Conservation (phyloP, 2,888 invertebrate genomes). For the Platerodrilus igneus region DNA sequence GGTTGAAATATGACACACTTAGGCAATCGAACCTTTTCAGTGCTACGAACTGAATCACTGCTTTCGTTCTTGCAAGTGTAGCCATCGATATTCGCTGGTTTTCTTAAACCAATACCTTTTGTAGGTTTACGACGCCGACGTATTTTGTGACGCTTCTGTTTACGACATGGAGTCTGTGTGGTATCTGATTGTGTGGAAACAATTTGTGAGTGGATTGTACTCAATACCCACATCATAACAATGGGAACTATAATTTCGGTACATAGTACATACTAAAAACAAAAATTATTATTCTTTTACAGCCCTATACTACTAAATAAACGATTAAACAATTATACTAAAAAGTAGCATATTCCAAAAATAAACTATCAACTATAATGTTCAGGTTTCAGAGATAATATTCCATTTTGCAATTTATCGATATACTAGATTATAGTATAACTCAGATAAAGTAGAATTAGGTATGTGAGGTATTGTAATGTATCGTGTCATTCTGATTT, state of each 20-base stretch:
- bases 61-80: slow-evolving; percentile 10
- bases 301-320: too few relatives aligned
- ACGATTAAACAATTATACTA: too few relatives aligned
- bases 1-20: slow-evolving; percentile 16
- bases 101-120: background rate
- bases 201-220: slow-evolving; percentile 77
- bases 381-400: too few relatives aligned
- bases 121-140: slow-evolving; percentile 14
- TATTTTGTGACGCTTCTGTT: slow-evolving; percentile 12
- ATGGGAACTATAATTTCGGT: slow-evolving; percentile 70
- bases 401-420: too few relatives aligned
- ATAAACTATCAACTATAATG: too few relatives aligned
- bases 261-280: slow-evolving; percentile 54
- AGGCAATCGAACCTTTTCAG: slow-evolving; percentile 1
- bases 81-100: slow-evolving; percentile 6
- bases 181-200: slow-evolving; percentile 50
- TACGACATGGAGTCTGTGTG: slow-evolving; percentile 6
- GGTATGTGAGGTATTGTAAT: too few relatives aligned
- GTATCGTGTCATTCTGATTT: too few relatives aligned
- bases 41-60: slow-evolving; percentile 14
- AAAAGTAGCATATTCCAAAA: too few relatives aligned
- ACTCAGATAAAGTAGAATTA: too few relatives aligned
- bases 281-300: too few relatives aligned
- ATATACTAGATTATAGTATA: too few relatives aligned
- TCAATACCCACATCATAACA: slow-evolving; percentile 67